Conservation (phyloP, 92 coral and sea anemone genomes). For the Zoanthus gigantus region DNA sequence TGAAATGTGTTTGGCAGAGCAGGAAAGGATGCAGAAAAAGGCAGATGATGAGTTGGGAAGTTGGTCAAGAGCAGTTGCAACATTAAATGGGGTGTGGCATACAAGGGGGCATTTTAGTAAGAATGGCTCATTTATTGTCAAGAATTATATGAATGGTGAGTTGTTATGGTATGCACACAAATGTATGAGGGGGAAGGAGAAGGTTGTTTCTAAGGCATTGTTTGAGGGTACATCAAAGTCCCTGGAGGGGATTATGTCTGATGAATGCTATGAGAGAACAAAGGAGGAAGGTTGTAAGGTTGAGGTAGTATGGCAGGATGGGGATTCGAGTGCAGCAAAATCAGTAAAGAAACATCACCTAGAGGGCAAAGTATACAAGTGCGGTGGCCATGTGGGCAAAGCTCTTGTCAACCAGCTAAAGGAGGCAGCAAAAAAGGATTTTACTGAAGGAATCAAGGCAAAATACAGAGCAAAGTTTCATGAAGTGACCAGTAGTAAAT, state of each 20-base stretch:
- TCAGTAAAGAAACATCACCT: not conserved
- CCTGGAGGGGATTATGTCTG: constrained; percentile 64
- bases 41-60: constrained; percentile 31
- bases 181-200: constrained; percentile 66
- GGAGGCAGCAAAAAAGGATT: constrained; percentile 59
- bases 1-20: no score
- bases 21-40: no score
- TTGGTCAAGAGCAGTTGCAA: constrained; percentile 60
- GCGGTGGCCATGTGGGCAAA: constrained; percentile 67
- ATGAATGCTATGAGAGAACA: constrained; percentile 50
- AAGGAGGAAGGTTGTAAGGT: constrained; percentile 55
- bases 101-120: constrained; percentile 68
- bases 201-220: constrained; percentile 56
- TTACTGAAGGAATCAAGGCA: constrained; percentile 23
- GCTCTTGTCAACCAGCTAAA: constrained; percentile 54
- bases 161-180: constrained; percentile 72
- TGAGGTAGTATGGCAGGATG: constrained; percentile 70
- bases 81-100: constrained; percentile 80
- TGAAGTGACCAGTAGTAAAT: constrained; percentile 46
- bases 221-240: constrained; percentile 68
- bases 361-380: not conserved
- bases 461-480: constrained; percentile 60
- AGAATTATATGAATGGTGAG: constrained; percentile 62
- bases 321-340: constrained; percentile 43
- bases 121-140: constrained; percentile 55